Base-by-base conservation (phyloP, 2,888 invertebrate genomes). In the Agonopterix heracliana region DNA sequence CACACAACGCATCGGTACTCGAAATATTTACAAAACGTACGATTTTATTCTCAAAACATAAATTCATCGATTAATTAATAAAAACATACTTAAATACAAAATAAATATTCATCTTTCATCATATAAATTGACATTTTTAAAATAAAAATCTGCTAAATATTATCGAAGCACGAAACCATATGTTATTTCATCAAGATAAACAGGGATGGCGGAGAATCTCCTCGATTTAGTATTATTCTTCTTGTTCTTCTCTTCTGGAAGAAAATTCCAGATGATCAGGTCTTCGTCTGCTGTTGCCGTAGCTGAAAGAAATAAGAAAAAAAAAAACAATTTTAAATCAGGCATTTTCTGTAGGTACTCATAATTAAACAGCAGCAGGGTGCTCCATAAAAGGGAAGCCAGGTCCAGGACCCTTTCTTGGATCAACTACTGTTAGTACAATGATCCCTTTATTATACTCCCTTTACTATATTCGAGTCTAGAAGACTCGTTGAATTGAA, bases 231-330 rank as follows among this genome's bases (percentile, higher is more conserved):
- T 55, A 17, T 52, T 67, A 34, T 65, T 73, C 43, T 54, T 67
- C 34, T 66, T 72, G 5, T 60, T 61, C 12, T 69, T 68, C 40
- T 79, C 75, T 67, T 83, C 80, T 47, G 86, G 87, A 3, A 89
- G 75, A 40, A 88, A 89, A 58, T 87, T 88, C 86, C 86, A 89
- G 58, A 89, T 85, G 38, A 86, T 79, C 47, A 89, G 60, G 57
- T 89, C 88, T 59, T 89, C 89, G 40, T 73, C 84, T 9, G 68
- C 66, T 9, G 89, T 88, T 5, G 89, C 89, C 38, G 85, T 86
- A 1, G 89, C 89, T 89, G 58, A 4, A 67, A 68, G 38, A 11
- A 2, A 1, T 8, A 48, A n/a, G 44, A 34, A 48, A 36, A 44
- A 47, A 17, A 17, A 17, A 4, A 1, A 17, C 1, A 3, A 3